phyloP scores from a whole-genome alignment of 2,888 invertebrate species.

The Meganola albula region DNA sequence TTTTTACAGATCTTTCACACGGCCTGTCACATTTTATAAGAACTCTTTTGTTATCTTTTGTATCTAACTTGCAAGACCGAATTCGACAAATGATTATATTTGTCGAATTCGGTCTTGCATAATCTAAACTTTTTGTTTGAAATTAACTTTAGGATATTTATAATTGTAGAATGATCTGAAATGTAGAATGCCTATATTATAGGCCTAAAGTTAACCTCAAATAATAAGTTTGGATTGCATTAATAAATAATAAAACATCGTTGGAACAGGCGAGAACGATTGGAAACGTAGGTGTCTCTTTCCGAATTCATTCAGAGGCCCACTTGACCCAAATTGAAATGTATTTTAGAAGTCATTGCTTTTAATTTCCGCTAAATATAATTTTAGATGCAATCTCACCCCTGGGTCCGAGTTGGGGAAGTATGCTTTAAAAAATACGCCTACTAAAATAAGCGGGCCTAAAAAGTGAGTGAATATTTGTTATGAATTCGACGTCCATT shows the following conservation, averaged over 20 bases:
- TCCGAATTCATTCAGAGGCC: constrained; percentile 45
- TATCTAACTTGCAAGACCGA: no score
- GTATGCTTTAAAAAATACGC: constrained; percentile 28
- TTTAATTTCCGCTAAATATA: constrained; percentile 71
- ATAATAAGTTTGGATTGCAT: no score
- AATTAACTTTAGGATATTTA: no score
- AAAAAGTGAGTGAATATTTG: constrained; percentile 31
- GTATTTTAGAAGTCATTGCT: constrained; percentile 61
- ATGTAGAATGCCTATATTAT: no score
- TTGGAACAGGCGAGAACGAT: constrained; percentile 28
- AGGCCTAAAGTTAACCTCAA: no score
- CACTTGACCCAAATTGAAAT: constrained; percentile 64
- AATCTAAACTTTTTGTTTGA: no score
- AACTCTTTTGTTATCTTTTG: no score
- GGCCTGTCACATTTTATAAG: no score
- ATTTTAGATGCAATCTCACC: constrained; percentile 66
- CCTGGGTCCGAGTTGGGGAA: constrained; percentile 51
- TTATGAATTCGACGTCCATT: constrained; percentile 33
- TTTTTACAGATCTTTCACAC: no score
- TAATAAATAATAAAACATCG: constrained; percentile 23
- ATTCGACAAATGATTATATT: no score
- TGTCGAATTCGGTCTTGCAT: no score
- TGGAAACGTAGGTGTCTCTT: constrained; percentile 35
- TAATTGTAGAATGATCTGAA: no score
- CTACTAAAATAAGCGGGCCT: constrained; percentile 18